phyloP scores from a whole-genome alignment of 2,888 invertebrate genomes.

The Drosophila kokeensis region DNA sequence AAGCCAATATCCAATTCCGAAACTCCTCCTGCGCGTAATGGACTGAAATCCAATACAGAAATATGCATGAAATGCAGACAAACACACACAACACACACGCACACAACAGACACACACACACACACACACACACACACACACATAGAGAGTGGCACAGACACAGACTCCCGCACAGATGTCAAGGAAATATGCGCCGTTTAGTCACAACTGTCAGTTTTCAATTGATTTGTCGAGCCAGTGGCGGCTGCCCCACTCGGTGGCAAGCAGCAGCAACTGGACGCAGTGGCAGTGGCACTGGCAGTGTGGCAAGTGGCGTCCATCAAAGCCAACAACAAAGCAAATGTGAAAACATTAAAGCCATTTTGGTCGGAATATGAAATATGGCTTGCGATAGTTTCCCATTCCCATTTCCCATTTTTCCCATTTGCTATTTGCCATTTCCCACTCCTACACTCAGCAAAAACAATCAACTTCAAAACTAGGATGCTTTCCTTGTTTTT shows the following conservation, averaged over 20 bases:
- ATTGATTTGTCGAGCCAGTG: conserved; percentile 75
- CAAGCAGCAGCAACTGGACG: neutral
- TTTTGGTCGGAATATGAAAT: conserved; percentile 66
- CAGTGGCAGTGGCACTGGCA: neutral
- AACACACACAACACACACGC: conserved; percentile 24
- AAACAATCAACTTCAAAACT: neutral
- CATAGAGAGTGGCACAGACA: conserved; percentile 24
- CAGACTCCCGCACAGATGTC: conserved; percentile 72
- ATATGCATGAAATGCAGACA: conserved; percentile 74
- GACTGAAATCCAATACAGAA: conserved; percentile 81
- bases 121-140: conserved; percentile 21
- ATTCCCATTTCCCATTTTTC: conserved; percentile 4
- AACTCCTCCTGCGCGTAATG: conserved; percentile 73
- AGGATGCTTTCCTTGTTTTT: neutral
- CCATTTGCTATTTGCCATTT: conserved; percentile 19
- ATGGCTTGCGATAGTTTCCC: conserved; percentile 63
- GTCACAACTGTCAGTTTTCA: conserved; percentile 80
- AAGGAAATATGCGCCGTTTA: conserved; percentile 80
- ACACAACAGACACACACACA: conserved; percentile 15
- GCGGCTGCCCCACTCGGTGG: neutral
- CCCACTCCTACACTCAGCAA: neutral
- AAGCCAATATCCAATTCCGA: conserved; percentile 79
- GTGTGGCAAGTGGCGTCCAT: conserved; percentile 48
- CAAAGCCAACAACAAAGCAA: conserved; percentile 81
- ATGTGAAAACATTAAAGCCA: conserved; percentile 81